Evolutionary conservation across 2,797 vertebrate species (phyloP).

Genomic region (Oryzias dopingdopingensis): DNA sequence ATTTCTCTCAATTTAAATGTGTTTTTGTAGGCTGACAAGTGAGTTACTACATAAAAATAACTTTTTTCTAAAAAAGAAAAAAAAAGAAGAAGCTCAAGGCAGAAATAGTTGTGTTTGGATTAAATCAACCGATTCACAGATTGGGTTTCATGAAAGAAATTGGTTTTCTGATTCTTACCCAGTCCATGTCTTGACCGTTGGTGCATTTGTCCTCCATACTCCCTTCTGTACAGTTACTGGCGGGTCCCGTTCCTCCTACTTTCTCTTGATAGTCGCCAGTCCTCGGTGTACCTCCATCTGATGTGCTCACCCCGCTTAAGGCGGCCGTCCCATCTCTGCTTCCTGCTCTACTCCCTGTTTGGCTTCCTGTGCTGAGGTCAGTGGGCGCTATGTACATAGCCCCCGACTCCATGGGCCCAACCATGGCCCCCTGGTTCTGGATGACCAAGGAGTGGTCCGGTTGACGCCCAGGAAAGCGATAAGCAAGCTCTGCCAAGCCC

Average conservation of each 20-base stretch:
- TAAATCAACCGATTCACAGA: neutral
- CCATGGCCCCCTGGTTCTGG: conserved; percentile 80
- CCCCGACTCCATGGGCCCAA: conserved; percentile 75
- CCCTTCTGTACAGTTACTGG: conserved; percentile 69
- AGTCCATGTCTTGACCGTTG: conserved; percentile 67
- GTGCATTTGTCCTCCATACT: conserved; percentile 64
- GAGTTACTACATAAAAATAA: no score
- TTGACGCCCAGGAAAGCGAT: conserved; percentile 69
- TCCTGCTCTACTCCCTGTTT: conserved; percentile 71
- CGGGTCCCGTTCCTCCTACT: conserved; percentile 54
- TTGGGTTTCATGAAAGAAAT: no score
- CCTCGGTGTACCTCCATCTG: conserved; percentile 73
- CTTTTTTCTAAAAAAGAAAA: no score
- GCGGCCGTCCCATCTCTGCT: conserved; percentile 71
- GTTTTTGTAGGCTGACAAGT: no score
- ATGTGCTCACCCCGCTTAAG: conserved; percentile 69
- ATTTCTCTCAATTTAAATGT: no score
- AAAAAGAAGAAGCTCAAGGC: no score
- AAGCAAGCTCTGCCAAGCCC: conserved; percentile 71
- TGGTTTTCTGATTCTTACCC: conserved; percentile 55
- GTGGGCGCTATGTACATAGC: conserved; percentile 75
- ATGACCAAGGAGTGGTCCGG: conserved; percentile 81
- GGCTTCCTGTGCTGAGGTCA: conserved; percentile 73
- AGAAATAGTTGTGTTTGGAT: neutral
- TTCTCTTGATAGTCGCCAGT: conserved; percentile 71